Evolutionary conservation across 2,888 invertebrate species (phyloP).

Genomic region (Caenorhabditis wallacei): DNA sequence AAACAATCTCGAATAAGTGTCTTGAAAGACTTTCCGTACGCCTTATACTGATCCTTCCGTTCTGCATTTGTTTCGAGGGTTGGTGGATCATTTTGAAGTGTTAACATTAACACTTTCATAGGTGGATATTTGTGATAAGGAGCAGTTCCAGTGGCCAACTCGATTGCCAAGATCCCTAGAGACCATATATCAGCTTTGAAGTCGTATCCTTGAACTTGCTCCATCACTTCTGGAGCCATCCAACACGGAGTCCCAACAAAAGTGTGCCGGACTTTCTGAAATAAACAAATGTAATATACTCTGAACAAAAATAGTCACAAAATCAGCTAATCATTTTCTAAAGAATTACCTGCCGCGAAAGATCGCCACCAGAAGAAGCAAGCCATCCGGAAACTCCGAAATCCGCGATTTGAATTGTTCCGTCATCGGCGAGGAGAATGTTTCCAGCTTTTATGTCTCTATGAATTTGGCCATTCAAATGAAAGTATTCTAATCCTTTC

Average conservation of each 20-base stretch:
- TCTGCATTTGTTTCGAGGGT: conserved; percentile 95
- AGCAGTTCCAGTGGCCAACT: conserved; percentile 98
- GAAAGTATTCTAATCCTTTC: conserved; percentile 98
- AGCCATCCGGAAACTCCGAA: conserved; percentile 94
- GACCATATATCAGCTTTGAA: conserved; percentile 94
- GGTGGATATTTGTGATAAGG: conserved; percentile 99
- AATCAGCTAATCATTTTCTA: too few relatives aligned
- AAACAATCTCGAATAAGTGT: conserved; percentile 97
- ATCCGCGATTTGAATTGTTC: conserved; percentile 97
- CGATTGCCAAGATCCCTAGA: conserved; percentile 97
- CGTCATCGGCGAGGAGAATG: conserved; percentile 96
- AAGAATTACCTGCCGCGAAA: conserved; percentile 88
- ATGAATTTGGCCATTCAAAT: conserved; percentile 98
- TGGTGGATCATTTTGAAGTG: conserved; percentile 98
- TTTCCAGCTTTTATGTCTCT: conserved; percentile 93
- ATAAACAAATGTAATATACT: neutral
- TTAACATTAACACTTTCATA: conserved; percentile 98
- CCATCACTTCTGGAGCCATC: conserved; percentile 99
- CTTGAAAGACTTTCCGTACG: conserved; percentile 92
- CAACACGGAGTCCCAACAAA: conserved; percentile 99
- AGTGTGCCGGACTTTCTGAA: conserved; percentile 92
- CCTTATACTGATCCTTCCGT: conserved; percentile 97
- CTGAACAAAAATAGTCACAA: too few relatives aligned
- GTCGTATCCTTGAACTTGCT: conserved; percentile 93
- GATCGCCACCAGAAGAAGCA: conserved; percentile 92